Evolutionary conservation across 2,888 invertebrate species (phyloP).

Genomic region (Carterocephalus palaemon): DNA sequence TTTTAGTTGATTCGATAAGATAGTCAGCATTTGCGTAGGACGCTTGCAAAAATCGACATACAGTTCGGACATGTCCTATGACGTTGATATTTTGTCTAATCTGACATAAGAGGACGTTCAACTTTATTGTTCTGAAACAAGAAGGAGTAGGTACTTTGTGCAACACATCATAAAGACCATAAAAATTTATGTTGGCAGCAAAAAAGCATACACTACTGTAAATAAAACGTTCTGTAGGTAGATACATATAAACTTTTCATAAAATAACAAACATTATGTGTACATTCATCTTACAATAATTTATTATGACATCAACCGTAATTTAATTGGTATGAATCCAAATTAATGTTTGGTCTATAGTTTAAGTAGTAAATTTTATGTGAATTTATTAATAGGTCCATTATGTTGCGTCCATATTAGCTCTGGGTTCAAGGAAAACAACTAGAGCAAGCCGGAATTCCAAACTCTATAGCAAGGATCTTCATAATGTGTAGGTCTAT

Average conservation of each 20-base stretch:
- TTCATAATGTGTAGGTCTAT: no score
- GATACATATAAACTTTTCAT: no score
- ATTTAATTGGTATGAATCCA: no score
- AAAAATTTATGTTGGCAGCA: no score
- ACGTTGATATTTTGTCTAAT: slow-evolving; percentile 32
- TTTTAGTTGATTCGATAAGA: no score
- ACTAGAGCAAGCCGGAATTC: slow-evolving; percentile 7
- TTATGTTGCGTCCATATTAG: neutral
- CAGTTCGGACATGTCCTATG: slow-evolving; percentile 14
- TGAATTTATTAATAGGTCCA: neutral
- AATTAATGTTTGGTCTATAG: no score
- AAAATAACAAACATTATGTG: no score
- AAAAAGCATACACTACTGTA: no score
- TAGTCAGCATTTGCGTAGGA: slow-evolving; percentile 7
- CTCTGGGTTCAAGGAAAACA: slow-evolving; percentile 12
- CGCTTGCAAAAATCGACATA: slow-evolving; percentile 2
- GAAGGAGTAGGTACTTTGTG: neutral
- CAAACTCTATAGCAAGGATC: neutral
- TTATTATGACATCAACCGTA: neutral
- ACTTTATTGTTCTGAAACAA: slow-evolving; percentile 34
- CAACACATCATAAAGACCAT: neutral
- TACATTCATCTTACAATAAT: neutral
- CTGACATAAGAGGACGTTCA: slow-evolving; percentile 43
- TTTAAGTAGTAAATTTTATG: no score
- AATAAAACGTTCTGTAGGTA: no score